Conservation (phyloP, 2,888 invertebrate genomes). For the Drosophila borborema region DNA sequence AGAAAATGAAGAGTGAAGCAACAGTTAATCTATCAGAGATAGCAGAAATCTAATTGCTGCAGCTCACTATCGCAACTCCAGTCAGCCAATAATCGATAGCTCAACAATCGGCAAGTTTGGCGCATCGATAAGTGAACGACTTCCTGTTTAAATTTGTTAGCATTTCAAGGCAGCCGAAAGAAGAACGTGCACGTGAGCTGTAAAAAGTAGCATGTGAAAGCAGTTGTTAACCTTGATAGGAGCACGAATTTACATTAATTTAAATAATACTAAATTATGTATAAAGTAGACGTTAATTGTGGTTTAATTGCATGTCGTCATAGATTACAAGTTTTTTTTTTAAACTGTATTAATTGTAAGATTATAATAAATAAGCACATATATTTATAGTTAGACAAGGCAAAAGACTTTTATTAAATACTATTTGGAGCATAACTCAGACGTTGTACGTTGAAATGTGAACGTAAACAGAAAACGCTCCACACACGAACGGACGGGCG, state of each 20-base stretch:
- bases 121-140: not conserved
- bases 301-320: not conserved
- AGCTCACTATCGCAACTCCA: not conserved
- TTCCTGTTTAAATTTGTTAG: conserved; percentile 3
- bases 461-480: conserved; percentile 32
- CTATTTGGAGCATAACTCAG: conserved; percentile 13
- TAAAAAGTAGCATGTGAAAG: not conserved
- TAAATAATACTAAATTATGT: not conserved
- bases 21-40: not conserved
- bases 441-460: conserved; percentile 24
- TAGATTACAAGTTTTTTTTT: not conserved
- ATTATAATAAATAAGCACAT: conserved; percentile 11
- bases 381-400: conserved; percentile 10
- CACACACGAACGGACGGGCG: conserved; percentile 14
- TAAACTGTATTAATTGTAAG: not conserved
- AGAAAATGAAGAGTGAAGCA: not conserved
- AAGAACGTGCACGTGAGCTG: not conserved
- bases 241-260: conserved; percentile 13
- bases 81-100: not conserved
- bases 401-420: conserved; percentile 44
- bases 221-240: conserved; percentile 18
- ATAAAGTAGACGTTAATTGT: not conserved
- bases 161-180: not conserved
- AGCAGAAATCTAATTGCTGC: conserved; percentile 9
- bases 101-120: not conserved